phyloP scores from a whole-genome alignment of 2,113 vertebrate genomes.

The Calyptommatus sinebrachiatus region DNA sequence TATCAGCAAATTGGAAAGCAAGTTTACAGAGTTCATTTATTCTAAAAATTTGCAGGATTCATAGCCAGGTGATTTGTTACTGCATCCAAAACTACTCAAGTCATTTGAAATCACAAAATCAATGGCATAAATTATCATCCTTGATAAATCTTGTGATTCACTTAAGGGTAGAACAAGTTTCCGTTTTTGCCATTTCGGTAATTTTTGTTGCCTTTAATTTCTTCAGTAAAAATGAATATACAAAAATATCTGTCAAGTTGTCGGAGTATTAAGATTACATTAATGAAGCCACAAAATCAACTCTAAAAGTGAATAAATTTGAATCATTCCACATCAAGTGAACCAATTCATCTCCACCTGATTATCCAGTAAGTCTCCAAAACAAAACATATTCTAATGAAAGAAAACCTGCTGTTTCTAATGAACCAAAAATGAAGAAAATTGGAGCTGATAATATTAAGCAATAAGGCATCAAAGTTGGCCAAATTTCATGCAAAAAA shows the following conservation, averaged over 20 bases:
- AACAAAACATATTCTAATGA: too few species aligned
- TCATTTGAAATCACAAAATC: neutral
- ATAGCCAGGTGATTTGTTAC: neutral
- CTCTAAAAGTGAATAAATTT: neutral
- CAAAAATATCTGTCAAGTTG: neutral
- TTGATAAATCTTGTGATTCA: neutral
- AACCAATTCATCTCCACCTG: too few species aligned
- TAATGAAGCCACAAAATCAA: neutral
- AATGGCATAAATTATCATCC: conserved; percentile 14
- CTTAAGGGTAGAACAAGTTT: neutral
- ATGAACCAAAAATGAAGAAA: too few species aligned
- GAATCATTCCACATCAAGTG: neutral
- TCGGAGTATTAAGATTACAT: too few species aligned
- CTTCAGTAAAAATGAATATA: neutral
- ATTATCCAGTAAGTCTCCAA: too few species aligned
- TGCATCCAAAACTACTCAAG: conserved; percentile 1
- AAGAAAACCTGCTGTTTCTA: too few species aligned
- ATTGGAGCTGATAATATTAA: too few species aligned
- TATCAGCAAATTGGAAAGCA: conserved; percentile 10
- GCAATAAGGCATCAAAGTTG: too few species aligned
- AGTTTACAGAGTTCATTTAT: conserved; percentile 23
- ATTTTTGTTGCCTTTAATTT: neutral
- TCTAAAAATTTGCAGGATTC: neutral
- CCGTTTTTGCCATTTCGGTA: neutral
- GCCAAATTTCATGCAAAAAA: too few species aligned